phyloP scores from a whole-genome alignment of 2,888 invertebrate species.

The Cephus sareptanus region DNA sequence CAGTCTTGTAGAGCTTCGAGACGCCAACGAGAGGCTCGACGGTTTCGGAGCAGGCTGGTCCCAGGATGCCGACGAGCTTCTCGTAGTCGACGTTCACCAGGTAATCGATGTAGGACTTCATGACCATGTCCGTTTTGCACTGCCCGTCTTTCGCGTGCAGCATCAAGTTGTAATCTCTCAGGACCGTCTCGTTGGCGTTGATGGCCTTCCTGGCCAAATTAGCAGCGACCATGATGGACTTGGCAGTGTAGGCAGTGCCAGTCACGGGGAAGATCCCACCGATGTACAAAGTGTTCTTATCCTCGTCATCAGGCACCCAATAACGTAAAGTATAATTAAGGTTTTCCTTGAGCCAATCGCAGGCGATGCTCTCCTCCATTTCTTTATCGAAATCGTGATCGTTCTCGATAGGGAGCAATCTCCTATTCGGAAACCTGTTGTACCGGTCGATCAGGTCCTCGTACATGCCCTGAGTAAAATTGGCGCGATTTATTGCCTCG shows the following conservation, averaged over 20 bases:
- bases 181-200: slow-evolving; percentile 70
- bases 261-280: slow-evolving; percentile 80
- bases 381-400: not conserved
- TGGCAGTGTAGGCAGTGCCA: slow-evolving; percentile 71
- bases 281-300: slow-evolving; percentile 69
- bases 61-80: slow-evolving; percentile 77
- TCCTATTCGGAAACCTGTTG: slow-evolving; percentile 33
- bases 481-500: slow-evolving; percentile 68
- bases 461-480: slow-evolving; percentile 70
- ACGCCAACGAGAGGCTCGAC: slow-evolving; percentile 83
- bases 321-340: slow-evolving; percentile 61
- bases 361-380: slow-evolving; percentile 69
- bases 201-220: slow-evolving; percentile 73
- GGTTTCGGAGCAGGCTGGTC: slow-evolving; percentile 85
- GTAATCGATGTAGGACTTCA: slow-evolving; percentile 81
- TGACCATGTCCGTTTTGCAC: slow-evolving; percentile 78
- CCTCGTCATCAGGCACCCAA: slow-evolving; percentile 65
- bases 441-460: slow-evolving; percentile 66
- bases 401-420: not conserved
- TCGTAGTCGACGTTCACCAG: slow-evolving; percentile 69
- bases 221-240: slow-evolving; percentile 73
- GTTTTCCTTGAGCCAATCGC: slow-evolving; percentile 74
- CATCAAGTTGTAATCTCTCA: slow-evolving; percentile 72
- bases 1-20: slow-evolving; percentile 77
- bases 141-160: slow-evolving; percentile 74